Base-by-base conservation (phyloP, 2,113 vertebrate species). In the Eulemur macaco region DNA sequence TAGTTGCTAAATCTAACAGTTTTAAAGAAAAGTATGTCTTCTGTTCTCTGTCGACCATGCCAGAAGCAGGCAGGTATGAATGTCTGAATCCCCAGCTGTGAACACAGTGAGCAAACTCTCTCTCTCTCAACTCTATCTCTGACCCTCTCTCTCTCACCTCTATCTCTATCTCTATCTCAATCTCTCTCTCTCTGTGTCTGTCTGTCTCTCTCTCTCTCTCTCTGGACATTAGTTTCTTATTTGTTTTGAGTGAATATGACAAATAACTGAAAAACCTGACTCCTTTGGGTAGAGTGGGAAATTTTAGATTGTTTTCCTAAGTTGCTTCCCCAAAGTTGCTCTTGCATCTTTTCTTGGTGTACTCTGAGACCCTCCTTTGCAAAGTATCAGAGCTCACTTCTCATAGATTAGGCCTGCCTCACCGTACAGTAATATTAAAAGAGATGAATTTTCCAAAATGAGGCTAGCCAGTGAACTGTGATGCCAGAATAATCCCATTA, bases 381-480 rank as follows among this genome's bases (percentile, higher is more conserved):
- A 66, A 69, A 42, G 20, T 18, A 85, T 39, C 66, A 73, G 1
- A 64, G n/a, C n/a, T 96, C 52, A 64, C 34, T 64, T 97, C 56
- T 71, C 23, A 47, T 29, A 94, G 50, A n/a, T 90, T 91, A 96
- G n/a, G 73, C 21, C 87, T 95, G 68, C 47, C 95, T 96, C 84
- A 60, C 60, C 95, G 97, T 94, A n/a, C 47, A 95, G 0, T 96
- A 86, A 95, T 91, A 93, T 96, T 97, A 94, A 98, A 86, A 98
- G 47, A 98, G 95, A 97, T 96, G 97, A 96, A 95, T 98, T 98
- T 97, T 93, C 94, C 52, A 96, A 98, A 98, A 97, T 97, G 96
- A 98, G 96, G 82, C 96, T 93, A 96, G 95, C 71, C 98, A 97
- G 94, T 96, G 98, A 98, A 98, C 97, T 98, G 98, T 98, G 96